Evolutionary conservation across 1,140 invertebrate genomes (phyloP).

Genomic region (Heliconius congener): DNA sequence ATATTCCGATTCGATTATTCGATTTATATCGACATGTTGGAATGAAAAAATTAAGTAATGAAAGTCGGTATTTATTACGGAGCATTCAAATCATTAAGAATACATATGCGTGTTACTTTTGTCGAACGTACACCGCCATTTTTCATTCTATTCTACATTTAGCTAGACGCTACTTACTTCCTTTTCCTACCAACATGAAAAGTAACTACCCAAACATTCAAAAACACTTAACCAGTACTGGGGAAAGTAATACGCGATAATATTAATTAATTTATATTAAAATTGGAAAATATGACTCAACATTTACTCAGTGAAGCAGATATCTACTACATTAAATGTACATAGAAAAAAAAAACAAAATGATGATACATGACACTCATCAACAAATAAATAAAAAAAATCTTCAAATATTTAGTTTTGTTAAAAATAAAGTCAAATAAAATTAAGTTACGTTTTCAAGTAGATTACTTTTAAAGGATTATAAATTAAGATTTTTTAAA

Average conservation of each 20-base stretch:
- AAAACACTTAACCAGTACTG: constrained; percentile 10
- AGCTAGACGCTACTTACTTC: neutral
- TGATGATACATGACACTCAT: no score
- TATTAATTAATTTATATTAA: neutral
- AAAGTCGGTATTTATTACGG: neutral
- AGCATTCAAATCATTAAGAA: neutral
- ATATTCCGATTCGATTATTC: neutral
- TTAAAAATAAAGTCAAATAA: no score
- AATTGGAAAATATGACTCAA: no score
- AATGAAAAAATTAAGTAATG: neutral
- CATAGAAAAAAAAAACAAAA: no score
- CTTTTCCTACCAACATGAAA: constrained; percentile 1
- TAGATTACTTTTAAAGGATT: no score
- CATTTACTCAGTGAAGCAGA: no score
- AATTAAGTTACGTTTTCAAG: no score
- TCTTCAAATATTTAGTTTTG: no score
- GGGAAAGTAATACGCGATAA: neutral
- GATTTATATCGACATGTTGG: neutral
- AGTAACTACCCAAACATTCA: neutral
- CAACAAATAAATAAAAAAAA: no score
- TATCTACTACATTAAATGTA: no score
- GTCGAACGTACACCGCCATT: neutral
- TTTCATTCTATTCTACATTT: neutral
- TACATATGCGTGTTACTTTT: neutral
- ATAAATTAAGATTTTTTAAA: no score